Percentiles rank a stretch among this genome's conserved stretches.
phyloP scores from a whole-genome alignment of 2,113 vertebrate species.

The Arenaria interpres region DNA sequence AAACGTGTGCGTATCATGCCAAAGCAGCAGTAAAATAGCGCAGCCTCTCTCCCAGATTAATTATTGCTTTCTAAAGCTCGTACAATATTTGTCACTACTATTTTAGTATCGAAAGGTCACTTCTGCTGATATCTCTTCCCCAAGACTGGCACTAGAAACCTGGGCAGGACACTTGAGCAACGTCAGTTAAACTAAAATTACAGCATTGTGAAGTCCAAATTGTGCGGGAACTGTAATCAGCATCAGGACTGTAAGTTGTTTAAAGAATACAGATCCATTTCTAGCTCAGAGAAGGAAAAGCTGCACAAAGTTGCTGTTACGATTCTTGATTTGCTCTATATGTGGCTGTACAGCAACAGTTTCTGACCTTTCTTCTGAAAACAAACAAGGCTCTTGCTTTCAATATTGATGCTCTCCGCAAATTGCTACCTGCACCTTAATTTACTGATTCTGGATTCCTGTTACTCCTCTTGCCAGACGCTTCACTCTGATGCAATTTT shows the following conservation, averaged over 20 bases:
- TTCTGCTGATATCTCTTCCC: not conserved
- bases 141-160: no score
- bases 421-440: not conserved
- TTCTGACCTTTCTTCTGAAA: not conserved
- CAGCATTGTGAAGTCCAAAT: not conserved
- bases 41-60: not conserved
- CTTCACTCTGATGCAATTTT: not conserved
- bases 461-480: not conserved
- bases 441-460: not conserved
- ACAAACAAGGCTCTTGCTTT: not conserved
- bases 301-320: not conserved
- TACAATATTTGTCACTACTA: rapidly evolving
- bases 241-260: not conserved
- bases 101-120: not conserved
- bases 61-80: not conserved
- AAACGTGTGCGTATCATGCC: rapidly evolving
- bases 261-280: not conserved
- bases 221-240: not conserved
- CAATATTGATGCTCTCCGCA: not conserved
- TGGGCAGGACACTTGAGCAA: not conserved
- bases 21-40: not conserved
- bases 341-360: rapidly evolving
- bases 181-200: not conserved
- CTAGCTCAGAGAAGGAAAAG: not conserved
- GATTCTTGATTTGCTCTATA: not conserved